These are phyloP conservation scores for Pipistrellus pipistrellus DNA, from an alignment of 2,797 vertebrate genomes.

Conservation along the genomic window DNA sequence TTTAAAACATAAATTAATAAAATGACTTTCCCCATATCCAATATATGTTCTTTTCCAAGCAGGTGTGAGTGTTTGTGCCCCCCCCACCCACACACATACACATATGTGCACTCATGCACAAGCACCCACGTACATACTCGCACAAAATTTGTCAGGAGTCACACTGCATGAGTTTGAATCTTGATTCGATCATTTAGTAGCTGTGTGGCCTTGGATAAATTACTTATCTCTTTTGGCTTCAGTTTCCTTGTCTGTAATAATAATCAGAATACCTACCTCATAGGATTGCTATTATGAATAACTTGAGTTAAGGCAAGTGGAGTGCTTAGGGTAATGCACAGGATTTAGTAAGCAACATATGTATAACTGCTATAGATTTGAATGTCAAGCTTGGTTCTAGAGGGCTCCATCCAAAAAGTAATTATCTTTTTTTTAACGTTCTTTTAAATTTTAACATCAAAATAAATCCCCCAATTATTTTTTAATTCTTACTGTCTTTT, in stretches of 20 bases:
- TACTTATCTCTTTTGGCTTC: conserved; percentile 55
- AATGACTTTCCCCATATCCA: not conserved
- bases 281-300: not conserved
- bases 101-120: not conserved
- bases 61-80: rapidly evolving
- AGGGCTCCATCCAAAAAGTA: conserved; percentile 10
- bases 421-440: conserved; percentile 45
- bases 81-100: not conserved
- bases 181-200: not conserved
- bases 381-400: not conserved
- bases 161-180: conserved; percentile 15
- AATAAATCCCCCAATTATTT: conserved; percentile 21
- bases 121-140: not conserved
- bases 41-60: not conserved
- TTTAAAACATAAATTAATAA: conserved; percentile 36
- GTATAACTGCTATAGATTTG: not conserved
- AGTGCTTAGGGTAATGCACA: not conserved
- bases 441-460: conserved; percentile 39
- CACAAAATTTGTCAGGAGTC: not conserved
- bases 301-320: conserved; percentile 4
- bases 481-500: conserved; percentile 12
- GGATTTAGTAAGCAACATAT: conserved; percentile 12
- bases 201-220: conserved; percentile 45
- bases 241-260: conserved; percentile 41
- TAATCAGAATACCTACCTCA: not conserved